Percentiles rank a stretch among this genome's conserved stretches.
These are phyloP conservation scores for Brachionus calyciflorus DNA, from an alignment of 1,140 invertebrate species.

Conservation along the genomic window DNA sequence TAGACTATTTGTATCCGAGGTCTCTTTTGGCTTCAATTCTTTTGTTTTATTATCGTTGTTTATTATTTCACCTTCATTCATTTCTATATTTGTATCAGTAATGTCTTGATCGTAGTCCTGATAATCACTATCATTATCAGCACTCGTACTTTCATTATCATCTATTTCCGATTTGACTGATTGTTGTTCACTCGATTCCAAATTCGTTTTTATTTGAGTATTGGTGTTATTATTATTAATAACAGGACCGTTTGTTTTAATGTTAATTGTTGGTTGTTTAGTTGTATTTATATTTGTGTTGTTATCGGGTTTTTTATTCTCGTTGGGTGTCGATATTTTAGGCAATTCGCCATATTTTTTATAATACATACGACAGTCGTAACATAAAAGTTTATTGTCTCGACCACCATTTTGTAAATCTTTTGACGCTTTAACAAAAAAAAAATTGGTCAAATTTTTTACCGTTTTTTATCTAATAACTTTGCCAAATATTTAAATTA, in stretches of 20 bases:
- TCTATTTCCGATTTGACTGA: too few species aligned
- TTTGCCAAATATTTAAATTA: too few species aligned
- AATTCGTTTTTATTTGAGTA: not conserved
- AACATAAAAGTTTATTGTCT: constrained; percentile 67
- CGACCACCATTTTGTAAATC: constrained; percentile 28
- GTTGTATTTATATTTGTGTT: too few species aligned
- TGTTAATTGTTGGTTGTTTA: not conserved
- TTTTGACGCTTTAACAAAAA: constrained; percentile 18
- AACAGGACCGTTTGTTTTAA: not conserved
- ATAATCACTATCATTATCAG: constrained; percentile 26
- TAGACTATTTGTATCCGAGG: not conserved
- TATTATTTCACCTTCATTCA: constrained; percentile 3
- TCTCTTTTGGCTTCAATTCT: not conserved
- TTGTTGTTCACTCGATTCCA: too few species aligned
- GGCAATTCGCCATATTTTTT: constrained; percentile 80
- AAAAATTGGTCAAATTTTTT: too few species aligned
- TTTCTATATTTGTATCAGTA: constrained; percentile 29
- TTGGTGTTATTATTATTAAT: not conserved
- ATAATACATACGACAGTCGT: constrained; percentile 75
- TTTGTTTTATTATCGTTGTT: not conserved
- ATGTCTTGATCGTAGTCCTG: constrained; percentile 33
- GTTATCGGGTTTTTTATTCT: not conserved
- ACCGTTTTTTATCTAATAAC: too few species aligned
- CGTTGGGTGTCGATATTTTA: not conserved
- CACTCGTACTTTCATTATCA: not conserved